Conservation (phyloP, 2,888 invertebrate species). For the Polyploca ridens region DNA sequence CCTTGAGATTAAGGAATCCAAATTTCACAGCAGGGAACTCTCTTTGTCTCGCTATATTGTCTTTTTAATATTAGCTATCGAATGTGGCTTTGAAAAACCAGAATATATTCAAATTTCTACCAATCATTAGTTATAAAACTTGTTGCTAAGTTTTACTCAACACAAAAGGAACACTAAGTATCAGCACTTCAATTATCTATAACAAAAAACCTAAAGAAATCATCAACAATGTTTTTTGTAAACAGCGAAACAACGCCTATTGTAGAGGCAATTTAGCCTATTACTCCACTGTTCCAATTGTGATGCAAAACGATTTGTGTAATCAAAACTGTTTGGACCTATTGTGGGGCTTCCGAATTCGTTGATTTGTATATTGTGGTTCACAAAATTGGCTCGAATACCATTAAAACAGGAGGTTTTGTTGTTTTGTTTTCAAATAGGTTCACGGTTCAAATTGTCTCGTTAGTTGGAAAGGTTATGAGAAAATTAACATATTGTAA, state of each 20-base stretch:
- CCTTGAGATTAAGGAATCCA: too few species aligned
- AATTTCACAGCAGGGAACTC: too few species aligned
- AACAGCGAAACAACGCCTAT: neutral
- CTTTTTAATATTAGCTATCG: too few species aligned
- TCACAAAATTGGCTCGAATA: neutral
- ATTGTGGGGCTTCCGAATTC: conserved; percentile 5
- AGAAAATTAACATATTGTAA: too few species aligned
- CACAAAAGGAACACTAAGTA: too few species aligned
- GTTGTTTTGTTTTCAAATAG: neutral
- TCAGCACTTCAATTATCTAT: neutral
- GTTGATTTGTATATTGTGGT: conserved; percentile 4
- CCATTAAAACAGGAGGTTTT: neutral
- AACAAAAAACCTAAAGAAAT: conserved; percentile 3
- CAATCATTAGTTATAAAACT: too few species aligned
- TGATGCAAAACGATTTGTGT: conserved; percentile 13
- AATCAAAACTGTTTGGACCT: conserved; percentile 7
- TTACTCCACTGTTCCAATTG: conserved; percentile 7
- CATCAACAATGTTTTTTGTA: conserved; percentile 2
- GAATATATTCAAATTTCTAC: too few species aligned
- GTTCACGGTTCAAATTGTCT: too few species aligned
- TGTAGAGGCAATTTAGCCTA: conserved; percentile 9
- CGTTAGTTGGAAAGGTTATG: too few species aligned
- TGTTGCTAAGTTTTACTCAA: neutral
- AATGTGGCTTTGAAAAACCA: too few species aligned
- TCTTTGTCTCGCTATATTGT: too few species aligned